A percentile compares a stretch with the other conserved stretches of the same genome.
phyloP scores from a whole-genome alignment of 2,797 vertebrate species.

The Darevskia nairensis region DNA sequence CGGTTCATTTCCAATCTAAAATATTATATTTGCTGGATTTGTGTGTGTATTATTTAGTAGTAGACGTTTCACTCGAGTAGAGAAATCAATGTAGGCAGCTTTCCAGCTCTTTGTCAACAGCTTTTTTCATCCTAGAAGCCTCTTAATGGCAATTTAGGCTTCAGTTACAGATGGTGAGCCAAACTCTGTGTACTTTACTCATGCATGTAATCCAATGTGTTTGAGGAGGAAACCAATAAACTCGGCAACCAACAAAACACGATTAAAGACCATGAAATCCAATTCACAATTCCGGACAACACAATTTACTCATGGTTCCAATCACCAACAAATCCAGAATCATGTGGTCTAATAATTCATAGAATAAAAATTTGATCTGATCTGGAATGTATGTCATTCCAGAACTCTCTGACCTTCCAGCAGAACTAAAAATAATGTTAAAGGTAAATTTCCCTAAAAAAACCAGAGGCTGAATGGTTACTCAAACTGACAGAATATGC shows the following conservation, averaged over 20 bases:
- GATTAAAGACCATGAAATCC: constrained; percentile 7
- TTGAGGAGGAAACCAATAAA: not conserved
- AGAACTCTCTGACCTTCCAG: no score
- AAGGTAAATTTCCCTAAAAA: no score
- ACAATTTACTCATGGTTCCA: not conserved
- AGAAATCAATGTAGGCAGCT: constrained; percentile 10
- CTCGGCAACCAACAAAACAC: not conserved
- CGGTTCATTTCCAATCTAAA: not conserved
- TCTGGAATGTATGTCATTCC: no score
- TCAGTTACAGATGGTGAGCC: not conserved
- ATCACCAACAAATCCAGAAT: not conserved
- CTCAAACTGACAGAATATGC: no score
- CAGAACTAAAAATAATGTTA: no score
- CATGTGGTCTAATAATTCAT: not conserved
- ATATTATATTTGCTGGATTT: not conserved
- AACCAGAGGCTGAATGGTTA: no score
- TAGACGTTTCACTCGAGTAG: not conserved
- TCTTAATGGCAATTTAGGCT: not conserved
- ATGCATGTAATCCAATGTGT: not conserved
- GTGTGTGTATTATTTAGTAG: not conserved
- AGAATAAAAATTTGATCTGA: no score
- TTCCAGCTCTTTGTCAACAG: not conserved
- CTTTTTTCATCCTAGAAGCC: not conserved
- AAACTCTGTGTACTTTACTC: not conserved
- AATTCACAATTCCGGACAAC: not conserved